Evolutionary conservation across 2,888 invertebrate genomes (phyloP).

Genomic region (Hedya salicella): DNA sequence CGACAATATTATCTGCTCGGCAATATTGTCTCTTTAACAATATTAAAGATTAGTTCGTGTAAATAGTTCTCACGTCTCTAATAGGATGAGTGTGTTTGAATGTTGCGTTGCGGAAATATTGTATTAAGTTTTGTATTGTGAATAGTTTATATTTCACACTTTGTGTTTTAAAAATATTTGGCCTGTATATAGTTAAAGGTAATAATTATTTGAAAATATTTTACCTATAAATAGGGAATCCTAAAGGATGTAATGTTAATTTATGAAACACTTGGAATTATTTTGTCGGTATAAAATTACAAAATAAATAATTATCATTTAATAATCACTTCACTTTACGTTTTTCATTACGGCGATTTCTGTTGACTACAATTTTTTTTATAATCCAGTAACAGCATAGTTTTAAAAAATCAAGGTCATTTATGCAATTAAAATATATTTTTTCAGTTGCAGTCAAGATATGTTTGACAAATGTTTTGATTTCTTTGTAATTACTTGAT

Average conservation of each 20-base stretch:
- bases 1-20: constrained; percentile 1
- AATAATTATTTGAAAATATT: not conserved
- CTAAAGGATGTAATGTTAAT: too few relatives aligned
- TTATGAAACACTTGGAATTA: too few relatives aligned
- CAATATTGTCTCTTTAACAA: constrained; percentile 1
- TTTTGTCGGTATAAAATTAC: too few relatives aligned
- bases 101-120: not conserved
- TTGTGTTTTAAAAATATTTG: not conserved
- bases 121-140: not conserved
- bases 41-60: constrained; percentile 17
- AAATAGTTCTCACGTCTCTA: not conserved
- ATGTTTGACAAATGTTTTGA: not conserved
- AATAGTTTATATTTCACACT: not conserved
- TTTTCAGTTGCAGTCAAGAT: too few relatives aligned
- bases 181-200: not conserved
- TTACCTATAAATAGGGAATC: too few relatives aligned
- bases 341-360: too few relatives aligned
- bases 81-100: not conserved
- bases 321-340: too few relatives aligned
- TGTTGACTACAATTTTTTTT: too few relatives aligned
- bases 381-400: too few relatives aligned
- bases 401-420: too few relatives aligned
- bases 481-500: not conserved
- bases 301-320: too few relatives aligned
- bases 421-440: too few relatives aligned